Evolutionary conservation across 2,888 invertebrate genomes (phyloP), one percentile per base, ranked within the genome.

Genomic region (Trachelus iudaicus): DNA sequence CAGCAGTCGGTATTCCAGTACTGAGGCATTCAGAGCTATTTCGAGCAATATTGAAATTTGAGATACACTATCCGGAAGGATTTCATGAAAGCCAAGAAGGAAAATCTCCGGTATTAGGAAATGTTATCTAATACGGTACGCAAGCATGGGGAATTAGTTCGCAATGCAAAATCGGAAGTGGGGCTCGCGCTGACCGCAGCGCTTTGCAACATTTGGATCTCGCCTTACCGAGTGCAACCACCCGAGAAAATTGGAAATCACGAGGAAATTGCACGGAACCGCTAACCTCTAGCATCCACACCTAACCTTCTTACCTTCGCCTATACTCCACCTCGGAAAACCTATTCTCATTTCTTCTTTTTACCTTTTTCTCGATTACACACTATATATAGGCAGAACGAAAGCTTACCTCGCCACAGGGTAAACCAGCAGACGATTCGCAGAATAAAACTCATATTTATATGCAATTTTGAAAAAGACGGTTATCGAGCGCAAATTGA

Each of bases 161-260:
- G 73, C 69, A 37, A 34, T n/a, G 56, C 40, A 37, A 34, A n/a
- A 69, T 40, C 31, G 13, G 75, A 76, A 77, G 75, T 77, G 81
- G 77, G 78, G 69, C 75, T 37, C 77, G 79, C 34, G 83, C 85
- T 83, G 79, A 83, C 87, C 83, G 77, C 82, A 81, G 83, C 78
- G 83, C 83, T 85, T 84, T 83, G 79, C 82, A 81, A 75, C 81
- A 75, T 80, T 40, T 77, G 79, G 33, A 30, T 71, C 23, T 35
- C 78, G 81, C 79, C 80, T 80, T 82, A 79, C 76, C 76, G 79
- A 40, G 80, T 78, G 76, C 83, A 81, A 81, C 81, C 81, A 81
- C 75, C 81, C 84, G 85, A 83, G 85, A 85, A 87, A 87, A 89
- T 89, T 87, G 86, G 83, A 89, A 87, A 88, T 88, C 86, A 84